Conservation (phyloP, 2,888 invertebrate genomes). For the Hyppa rectilinea region DNA sequence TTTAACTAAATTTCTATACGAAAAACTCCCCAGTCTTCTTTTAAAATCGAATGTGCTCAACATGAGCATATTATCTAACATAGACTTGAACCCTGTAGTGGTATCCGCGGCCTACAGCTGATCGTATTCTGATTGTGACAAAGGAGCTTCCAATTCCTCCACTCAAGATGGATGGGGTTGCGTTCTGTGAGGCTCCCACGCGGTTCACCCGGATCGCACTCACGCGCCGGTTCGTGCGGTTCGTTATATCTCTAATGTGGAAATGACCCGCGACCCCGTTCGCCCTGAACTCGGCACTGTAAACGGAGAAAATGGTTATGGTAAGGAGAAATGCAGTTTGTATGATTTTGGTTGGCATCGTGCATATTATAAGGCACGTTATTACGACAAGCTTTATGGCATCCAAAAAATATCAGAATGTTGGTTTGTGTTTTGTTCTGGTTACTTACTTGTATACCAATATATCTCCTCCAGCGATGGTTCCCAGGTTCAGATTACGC, state of each 20-base stretch:
- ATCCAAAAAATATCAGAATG: neutral
- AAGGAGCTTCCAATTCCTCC: conserved; percentile 27
- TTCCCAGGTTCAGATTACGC: conserved; percentile 3
- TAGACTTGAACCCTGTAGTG: conserved; percentile 18
- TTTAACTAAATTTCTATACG: too few relatives aligned
- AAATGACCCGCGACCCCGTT: neutral
- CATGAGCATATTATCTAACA: neutral
- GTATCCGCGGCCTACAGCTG: conserved; percentile 29
- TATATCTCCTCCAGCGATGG: neutral
- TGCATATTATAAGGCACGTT: too few relatives aligned
- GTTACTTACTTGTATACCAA: conserved; percentile 5
- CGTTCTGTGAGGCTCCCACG: conserved; percentile 13
- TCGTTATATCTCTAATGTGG: neutral
- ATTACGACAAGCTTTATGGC: neutral
- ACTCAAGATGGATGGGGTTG: conserved; percentile 10
- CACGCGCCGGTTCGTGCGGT: conserved; percentile 1
- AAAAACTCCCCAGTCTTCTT: neutral
- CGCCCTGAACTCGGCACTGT: neutral
- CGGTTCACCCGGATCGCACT: conserved; percentile 29
- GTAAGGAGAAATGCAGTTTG: neutral
- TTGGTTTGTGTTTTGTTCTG: neutral
- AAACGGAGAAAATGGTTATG: neutral
- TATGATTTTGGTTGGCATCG: too few relatives aligned
- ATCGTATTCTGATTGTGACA: conserved; percentile 26
- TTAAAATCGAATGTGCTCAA: neutral